A percentile compares a stretch with the other conserved stretches of the same genome.
phyloP scores from a whole-genome alignment of 2,888 invertebrate genomes.

The Thyatira batis region DNA sequence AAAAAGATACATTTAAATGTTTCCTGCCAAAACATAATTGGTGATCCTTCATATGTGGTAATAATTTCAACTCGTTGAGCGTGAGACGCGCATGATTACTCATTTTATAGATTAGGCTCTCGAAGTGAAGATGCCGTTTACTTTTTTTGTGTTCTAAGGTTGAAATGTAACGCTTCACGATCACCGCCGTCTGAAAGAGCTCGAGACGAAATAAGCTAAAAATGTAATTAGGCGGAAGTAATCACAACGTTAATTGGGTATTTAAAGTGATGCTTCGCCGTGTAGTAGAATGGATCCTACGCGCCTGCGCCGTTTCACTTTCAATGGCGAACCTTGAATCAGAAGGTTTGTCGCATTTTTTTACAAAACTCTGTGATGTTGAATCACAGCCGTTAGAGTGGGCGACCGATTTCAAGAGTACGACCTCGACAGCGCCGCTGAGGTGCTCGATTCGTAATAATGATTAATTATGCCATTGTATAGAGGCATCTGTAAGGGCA shows the following conservation, averaged over 20 bases:
- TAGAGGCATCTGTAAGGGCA: slow-evolving; percentile 2
- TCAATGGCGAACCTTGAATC: slow-evolving; percentile 32
- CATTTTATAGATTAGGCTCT: background rate
- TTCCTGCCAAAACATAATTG: slow-evolving; percentile 8
- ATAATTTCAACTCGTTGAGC: slow-evolving; percentile 20
- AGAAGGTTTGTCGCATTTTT: slow-evolving; percentile 34
- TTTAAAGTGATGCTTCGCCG: background rate
- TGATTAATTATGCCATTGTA: slow-evolving; percentile 16
- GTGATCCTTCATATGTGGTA: slow-evolving; percentile 15
- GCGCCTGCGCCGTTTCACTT: slow-evolving; percentile 23
- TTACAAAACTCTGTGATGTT: slow-evolving; percentile 29
- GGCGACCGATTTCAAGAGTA: slow-evolving; percentile 13
- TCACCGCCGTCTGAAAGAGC: background rate
- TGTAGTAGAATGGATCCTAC: background rate
- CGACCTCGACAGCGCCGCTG: slow-evolving; percentile 21
- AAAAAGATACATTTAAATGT: background rate
- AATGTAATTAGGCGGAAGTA: background rate
- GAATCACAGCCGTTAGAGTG: slow-evolving; percentile 17
- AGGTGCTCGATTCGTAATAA: slow-evolving; percentile 19
- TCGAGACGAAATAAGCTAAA: background rate
- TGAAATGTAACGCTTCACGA: background rate
- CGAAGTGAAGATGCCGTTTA: background rate
- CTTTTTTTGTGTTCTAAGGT: background rate
- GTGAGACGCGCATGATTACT: background rate
- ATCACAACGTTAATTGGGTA: background rate